Evolutionary conservation across 2,888 invertebrate species (phyloP), one percentile per base, ranked within the genome.

Genomic region (Leucophenga maculata): DNA sequence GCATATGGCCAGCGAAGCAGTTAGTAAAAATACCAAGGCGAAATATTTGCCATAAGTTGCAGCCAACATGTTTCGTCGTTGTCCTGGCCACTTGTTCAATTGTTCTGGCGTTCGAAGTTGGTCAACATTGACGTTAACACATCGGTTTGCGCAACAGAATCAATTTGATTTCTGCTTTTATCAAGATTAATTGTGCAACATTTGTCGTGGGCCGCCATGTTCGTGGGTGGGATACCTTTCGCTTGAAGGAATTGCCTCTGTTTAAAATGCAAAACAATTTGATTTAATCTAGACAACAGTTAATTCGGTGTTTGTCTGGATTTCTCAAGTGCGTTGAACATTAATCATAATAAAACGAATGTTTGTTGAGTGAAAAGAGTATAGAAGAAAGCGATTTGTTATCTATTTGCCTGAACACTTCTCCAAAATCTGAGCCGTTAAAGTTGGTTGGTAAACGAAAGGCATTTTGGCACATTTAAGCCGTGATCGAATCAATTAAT

Each of bases 171-270:
- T 78, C 75, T 72, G 70, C 74, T 74, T 73, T 78, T 76, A 83
- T 82, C 79, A 81, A 83, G 83, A 83, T 85, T 81, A 83, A 83
- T 83, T 80, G 78, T 73, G 67, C 70, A 72, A 72, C 75, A 80
- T 83, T 84, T 79, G 73, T 83, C 74, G 73, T 65, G 68, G 59
- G 68, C 72, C 62, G 16, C 66, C 72, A 67, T 18, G 46, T n/a
- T 73, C 69, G 76, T 72, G 55, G 73, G 77, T 69, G 72, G 59
- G n/a, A 22, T 6, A 13, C n/a, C 26, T n/a, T 26, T 57, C 20
- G 60, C 32, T 39, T 60, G 44, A 9, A 4, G 20, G 3, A 22
- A 0, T 16, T 20, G 39, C 9, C 39, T 39, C 8, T 39, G 60
- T 26, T 60, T 14, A 55, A 26, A 55, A 32, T 39, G 32, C 39